These are phyloP conservation scores for Pomacea canaliculata DNA, from an alignment of 2,888 invertebrate species.

Conservation along the genomic window DNA sequence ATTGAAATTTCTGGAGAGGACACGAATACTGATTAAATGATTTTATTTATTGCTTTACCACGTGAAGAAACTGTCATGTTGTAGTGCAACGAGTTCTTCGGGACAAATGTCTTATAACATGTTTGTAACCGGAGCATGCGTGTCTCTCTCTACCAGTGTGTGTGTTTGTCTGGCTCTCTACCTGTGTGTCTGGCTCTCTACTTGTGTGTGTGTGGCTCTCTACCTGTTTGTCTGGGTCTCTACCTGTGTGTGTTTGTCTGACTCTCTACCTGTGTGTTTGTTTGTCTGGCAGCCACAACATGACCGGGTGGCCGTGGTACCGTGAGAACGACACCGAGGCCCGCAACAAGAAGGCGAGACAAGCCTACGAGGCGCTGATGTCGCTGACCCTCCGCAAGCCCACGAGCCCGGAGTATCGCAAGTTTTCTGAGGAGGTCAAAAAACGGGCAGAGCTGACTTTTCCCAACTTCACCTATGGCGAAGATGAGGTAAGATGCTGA, in stretches of 20 bases:
- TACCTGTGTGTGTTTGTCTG: neutral
- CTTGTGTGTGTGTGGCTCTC: conserved; percentile 6
- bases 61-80: too few relatives aligned
- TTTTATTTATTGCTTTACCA: too few relatives aligned
- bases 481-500: conserved; percentile 55
- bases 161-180: neutral
- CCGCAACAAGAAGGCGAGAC: conserved; percentile 78
- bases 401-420: conserved; percentile 62
- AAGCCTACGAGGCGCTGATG: conserved; percentile 67
- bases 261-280: neutral
- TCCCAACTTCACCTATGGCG: conserved; percentile 64
- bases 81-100: too few relatives aligned
- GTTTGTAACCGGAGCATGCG: neutral
- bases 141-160: neutral
- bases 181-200: too few relatives aligned
- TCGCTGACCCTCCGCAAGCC: conserved; percentile 67
- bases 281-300: conserved; percentile 60
- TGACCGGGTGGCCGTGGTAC: conserved; percentile 83
- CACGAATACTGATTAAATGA: too few relatives aligned
- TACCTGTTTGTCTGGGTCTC: neutral
- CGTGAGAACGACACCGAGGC: conserved; percentile 83
- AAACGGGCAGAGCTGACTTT: conserved; percentile 55
- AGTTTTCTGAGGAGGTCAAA: conserved; percentile 65
- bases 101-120: too few relatives aligned
- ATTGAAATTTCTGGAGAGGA: too few relatives aligned